Evolutionary conservation across 2,888 invertebrate genomes (phyloP), one percentile per base, ranked within the genome.

Genomic region (Eudasyphora cyanicolor): DNA sequence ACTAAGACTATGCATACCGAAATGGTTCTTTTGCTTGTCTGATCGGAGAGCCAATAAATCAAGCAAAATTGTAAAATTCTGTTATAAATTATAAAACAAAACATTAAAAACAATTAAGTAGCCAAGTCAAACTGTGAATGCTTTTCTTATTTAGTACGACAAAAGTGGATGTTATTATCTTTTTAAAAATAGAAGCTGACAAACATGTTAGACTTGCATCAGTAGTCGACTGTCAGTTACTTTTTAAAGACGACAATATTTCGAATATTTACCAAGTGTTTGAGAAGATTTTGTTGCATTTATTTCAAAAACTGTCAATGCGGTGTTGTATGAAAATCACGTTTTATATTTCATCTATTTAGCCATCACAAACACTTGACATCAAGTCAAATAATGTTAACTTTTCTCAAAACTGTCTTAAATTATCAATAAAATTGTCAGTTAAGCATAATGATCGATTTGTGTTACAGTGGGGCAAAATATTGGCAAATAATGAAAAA

Each of bases 371-470:
- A 4, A 51, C 21, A 67, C 24, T 8, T 57, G 12, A 57, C 57
- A 57, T 1, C 14, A 4, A n/a, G 38, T 67, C 38, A 67, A 67
- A 73, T 19, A 51, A 70, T 10, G 49, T 35, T 49, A 32, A 45
- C 24, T 19, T 1, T 35, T 32, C 49, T 42, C 7, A 38, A 49
- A 70, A 67, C 19, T 77, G 76, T 77, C 54, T 60, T 27, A 75
- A 75, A 75, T 71, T 64, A 75, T 83, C n/a, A 77, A 70, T 75
- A 71, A 69, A 79, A 71, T 21, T 71, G 74, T 77, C 73, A 83
- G 64, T 27, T 38, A 62, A 64, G 35, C 3, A 19, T 19, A 27
- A n/a, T n/a, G n/a, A n/a, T n/a, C 57, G 42, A 67, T 42, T 14
- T 24, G 67, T 6, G 19, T 35, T 1, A 67, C 67, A 42, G 67